Conservation (phyloP, 2,113 vertebrate species). For the Catharus bicknelli region DNA sequence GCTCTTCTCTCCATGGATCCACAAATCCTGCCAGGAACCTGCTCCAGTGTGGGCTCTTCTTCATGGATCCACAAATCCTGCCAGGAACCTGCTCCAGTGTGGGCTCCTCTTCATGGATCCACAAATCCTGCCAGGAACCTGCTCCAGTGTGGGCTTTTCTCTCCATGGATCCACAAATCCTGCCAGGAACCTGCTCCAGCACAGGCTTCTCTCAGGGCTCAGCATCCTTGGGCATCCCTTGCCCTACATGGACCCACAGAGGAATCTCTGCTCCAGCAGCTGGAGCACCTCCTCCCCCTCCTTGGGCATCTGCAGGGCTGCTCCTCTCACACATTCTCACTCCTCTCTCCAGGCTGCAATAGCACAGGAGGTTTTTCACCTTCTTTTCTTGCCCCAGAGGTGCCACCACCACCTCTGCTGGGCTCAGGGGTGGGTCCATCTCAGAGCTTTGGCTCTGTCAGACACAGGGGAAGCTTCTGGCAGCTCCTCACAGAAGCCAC, state of each 20-base stretch:
- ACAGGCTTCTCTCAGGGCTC: background rate
- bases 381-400: background rate
- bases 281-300: background rate
- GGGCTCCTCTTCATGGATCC: too few relatives aligned
- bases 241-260: background rate
- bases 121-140: background rate
- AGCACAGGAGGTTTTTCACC: background rate
- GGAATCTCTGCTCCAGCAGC: background rate
- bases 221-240: background rate
- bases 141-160: background rate
- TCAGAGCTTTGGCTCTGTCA: background rate
- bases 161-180: background rate
- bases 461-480: background rate
- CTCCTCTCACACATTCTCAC: background rate
- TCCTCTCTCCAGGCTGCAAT: background rate
- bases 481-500: background rate
- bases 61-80: too few relatives aligned
- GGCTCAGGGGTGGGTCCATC: rapidly evolving
- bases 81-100: too few relatives aligned
- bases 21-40: too few relatives aligned
- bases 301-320: background rate
- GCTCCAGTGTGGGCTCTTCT: too few relatives aligned
- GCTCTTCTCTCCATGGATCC: too few relatives aligned
- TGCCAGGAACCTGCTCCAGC: background rate
- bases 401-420: background rate